phyloP scores from a whole-genome alignment of 2,797 vertebrate species.

The Gadopsis bispinosus region DNA sequence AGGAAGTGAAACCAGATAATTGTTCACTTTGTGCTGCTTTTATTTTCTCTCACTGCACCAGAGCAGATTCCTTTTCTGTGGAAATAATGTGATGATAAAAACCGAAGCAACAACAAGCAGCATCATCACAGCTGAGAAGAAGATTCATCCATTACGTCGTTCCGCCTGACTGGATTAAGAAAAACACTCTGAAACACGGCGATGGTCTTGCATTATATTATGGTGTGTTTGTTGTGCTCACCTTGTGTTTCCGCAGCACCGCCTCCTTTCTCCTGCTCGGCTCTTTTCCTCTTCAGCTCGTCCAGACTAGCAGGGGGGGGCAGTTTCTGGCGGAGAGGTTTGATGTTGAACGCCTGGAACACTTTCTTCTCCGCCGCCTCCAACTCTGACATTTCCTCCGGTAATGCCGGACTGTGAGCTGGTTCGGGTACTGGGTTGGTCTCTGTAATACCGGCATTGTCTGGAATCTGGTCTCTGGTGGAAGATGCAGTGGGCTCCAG shows the following conservation, averaged over 20 bases:
- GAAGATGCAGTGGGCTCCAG: slow-evolving; percentile 84
- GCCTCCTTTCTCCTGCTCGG: slow-evolving; percentile 66
- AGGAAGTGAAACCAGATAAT: neutral
- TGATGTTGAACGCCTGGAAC: slow-evolving; percentile 97
- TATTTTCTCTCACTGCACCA: too few relatives aligned
- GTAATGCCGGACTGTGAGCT: slow-evolving; percentile 68
- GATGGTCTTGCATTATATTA: too few relatives aligned
- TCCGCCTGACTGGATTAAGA: too few relatives aligned
- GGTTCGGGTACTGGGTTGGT: slow-evolving; percentile 51
- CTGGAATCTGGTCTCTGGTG: slow-evolving; percentile 64
- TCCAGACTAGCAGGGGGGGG: slow-evolving; percentile 88
- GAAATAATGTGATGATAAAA: too few relatives aligned
- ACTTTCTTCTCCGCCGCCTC: slow-evolving; percentile 74
- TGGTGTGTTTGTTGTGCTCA: slow-evolving; percentile 7
- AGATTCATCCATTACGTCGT: too few relatives aligned
- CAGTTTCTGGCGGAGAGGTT: slow-evolving; percentile 93
- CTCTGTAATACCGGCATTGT: slow-evolving; percentile 42
- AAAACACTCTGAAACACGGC: too few relatives aligned
- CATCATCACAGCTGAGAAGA: too few relatives aligned
- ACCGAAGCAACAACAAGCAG: too few relatives aligned
- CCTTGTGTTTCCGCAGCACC: slow-evolving; percentile 47
- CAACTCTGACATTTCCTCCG: slow-evolving; percentile 66
- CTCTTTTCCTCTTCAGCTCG: slow-evolving; percentile 80
- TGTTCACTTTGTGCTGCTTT: too few relatives aligned
- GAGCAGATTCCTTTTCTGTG: too few relatives aligned